These are phyloP conservation scores for Neelides sp. DNA, from an alignment of 1,140 invertebrate species.

Conservation along the genomic window DNA sequence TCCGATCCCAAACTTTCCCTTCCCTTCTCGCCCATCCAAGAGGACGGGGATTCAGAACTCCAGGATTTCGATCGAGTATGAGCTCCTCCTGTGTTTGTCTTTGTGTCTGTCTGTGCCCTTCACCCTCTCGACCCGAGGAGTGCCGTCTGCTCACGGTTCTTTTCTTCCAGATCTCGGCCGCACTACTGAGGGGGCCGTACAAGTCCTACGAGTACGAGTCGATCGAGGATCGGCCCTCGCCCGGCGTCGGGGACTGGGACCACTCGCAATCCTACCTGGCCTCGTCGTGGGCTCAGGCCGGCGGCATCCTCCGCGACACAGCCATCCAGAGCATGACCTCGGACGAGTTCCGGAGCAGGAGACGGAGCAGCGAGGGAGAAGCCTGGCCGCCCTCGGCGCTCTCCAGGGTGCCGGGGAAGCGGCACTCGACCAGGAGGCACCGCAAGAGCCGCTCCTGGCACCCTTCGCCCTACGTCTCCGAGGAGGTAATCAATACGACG, in stretches of 20 bases:
- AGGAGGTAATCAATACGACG: too few relatives aligned
- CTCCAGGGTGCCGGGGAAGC: conserved; percentile 12
- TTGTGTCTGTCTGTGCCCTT: conserved; percentile 32
- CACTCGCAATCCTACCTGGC: conserved; percentile 36
- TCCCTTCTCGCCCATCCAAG: conserved; percentile 44
- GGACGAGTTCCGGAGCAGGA: conserved; percentile 19
- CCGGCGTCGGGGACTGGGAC: conserved; percentile 33
- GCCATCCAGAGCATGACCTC: conserved; percentile 38
- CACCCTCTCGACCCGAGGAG: not conserved
- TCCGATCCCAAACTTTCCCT: conserved; percentile 42
- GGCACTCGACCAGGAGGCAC: conserved; percentile 33
- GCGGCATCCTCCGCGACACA: conserved; percentile 38
- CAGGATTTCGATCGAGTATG: conserved; percentile 31
- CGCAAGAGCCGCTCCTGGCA: conserved; percentile 46
- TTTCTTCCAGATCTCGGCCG: conserved; percentile 24
- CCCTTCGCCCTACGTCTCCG: conserved; percentile 44
- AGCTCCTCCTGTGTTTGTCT: conserved; percentile 31
- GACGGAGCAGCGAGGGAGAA: conserved; percentile 38
- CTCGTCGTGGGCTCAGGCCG: conserved; percentile 34
- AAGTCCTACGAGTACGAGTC: conserved; percentile 43
- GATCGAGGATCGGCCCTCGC: conserved; percentile 34
- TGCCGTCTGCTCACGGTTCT: conserved; percentile 1
- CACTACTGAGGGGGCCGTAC: conserved; percentile 35
- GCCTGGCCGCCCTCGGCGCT: conserved; percentile 28
- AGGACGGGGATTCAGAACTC: conserved; percentile 41